These are phyloP conservation scores for Cheilosia vernalis DNA, from an alignment of 2,888 invertebrate genomes.

Conservation along the genomic window DNA sequence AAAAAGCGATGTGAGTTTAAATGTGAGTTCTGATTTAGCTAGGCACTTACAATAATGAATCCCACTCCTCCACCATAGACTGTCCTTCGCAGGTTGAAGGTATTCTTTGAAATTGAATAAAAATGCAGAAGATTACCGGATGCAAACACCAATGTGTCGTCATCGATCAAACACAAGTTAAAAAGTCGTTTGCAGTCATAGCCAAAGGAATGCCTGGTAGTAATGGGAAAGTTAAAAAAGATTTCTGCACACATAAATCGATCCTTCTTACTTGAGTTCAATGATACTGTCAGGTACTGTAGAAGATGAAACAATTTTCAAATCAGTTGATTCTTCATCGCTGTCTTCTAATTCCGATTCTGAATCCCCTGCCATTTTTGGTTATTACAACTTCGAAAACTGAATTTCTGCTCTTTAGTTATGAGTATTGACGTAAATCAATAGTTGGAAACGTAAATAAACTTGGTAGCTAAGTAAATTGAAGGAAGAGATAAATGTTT, in stretches of 20 bases:
- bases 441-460: constrained; percentile 30
- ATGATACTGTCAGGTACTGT: constrained; percentile 78
- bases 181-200: constrained; percentile 92
- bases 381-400: background rate
- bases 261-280: constrained; percentile 77
- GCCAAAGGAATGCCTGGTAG: constrained; percentile 90
- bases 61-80: constrained; percentile 92
- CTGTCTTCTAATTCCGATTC: background rate
- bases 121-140: constrained; percentile 93
- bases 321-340: constrained; percentile 56
- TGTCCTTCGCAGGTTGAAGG: constrained; percentile 89
- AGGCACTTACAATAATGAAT: constrained; percentile 87
- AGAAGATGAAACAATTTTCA: background rate
- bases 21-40: background rate
- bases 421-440: constrained; percentile 7
- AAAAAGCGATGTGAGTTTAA: constrained; percentile 67
- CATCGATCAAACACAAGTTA: constrained; percentile 91
- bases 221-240: background rate
- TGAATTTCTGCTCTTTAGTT: background rate
- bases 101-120: constrained; percentile 87
- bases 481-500: background rate
- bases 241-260: background rate
- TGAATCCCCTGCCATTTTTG: constrained; percentile 11
- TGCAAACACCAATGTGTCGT: constrained; percentile 89
- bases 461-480: constrained; percentile 42